Evolutionary conservation across 2,888 invertebrate genomes (phyloP).

Genomic region (Apoda limacodes): DNA sequence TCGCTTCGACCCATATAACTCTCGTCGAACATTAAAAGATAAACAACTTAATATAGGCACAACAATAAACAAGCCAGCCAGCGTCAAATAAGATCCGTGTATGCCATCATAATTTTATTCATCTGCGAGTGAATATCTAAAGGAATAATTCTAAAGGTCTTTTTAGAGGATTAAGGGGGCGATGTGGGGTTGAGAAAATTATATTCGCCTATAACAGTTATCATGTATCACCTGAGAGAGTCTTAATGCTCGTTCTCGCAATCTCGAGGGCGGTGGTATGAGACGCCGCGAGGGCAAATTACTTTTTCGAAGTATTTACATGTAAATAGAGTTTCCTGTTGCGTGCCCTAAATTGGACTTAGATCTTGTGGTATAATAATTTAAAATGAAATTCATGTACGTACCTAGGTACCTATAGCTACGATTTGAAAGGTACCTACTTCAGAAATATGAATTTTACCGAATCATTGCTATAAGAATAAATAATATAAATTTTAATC

Average conservation of each 20-base stretch:
- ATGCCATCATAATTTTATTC: constrained; percentile 63
- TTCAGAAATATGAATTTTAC: too few species aligned
- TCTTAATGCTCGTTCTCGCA: constrained; percentile 67
- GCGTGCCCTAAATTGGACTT: too few species aligned
- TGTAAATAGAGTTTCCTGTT: constrained; percentile 68
- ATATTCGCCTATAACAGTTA: constrained; percentile 70
- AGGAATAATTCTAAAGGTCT: constrained; percentile 67
- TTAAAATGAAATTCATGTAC: too few species aligned
- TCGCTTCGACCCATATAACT: constrained; percentile 62
- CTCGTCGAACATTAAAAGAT: constrained; percentile 63
- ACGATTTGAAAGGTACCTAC: too few species aligned
- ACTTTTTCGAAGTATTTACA: constrained; percentile 71
- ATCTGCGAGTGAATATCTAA: constrained; percentile 68
- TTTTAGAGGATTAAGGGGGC: constrained; percentile 67
- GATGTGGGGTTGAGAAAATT: constrained; percentile 66
- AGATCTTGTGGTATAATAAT: too few species aligned
- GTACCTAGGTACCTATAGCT: too few species aligned
- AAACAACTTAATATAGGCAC: constrained; percentile 69
- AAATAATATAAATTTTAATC: too few species aligned
- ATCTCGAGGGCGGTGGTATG: constrained; percentile 63
- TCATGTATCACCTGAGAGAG: constrained; percentile 69
- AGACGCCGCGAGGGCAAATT: constrained; percentile 56
- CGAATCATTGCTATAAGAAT: too few species aligned
- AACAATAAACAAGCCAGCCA: constrained; percentile 59
- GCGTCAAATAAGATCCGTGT: constrained; percentile 50